Evolutionary conservation across 2,113 vertebrate species (phyloP).

Genomic region (Oceanites oceanicus): DNA sequence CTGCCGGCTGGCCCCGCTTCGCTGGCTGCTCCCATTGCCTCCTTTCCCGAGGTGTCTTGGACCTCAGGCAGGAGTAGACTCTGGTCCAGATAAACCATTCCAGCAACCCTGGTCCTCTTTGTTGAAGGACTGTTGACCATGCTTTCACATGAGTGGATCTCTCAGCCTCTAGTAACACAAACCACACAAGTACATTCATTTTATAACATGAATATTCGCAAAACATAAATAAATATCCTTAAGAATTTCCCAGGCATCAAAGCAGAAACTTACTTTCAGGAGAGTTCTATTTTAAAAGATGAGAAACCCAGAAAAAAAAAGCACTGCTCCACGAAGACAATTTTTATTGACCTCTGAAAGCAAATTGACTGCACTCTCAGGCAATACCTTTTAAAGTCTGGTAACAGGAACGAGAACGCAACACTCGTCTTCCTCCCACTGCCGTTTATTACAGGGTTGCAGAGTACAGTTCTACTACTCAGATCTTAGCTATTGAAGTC

Average conservation of each 20-base stretch:
- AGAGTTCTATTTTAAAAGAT: slow-evolving; percentile 4
- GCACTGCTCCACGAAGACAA: neutral
- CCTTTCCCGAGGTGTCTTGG: neutral
- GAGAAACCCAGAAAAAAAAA: neutral
- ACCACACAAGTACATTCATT: neutral
- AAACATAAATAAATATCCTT: slow-evolving; percentile 16
- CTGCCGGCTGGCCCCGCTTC: neutral
- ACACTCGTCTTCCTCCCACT: neutral
- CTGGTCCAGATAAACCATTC: neutral
- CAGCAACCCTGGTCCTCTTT: neutral
- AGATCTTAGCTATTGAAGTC: slow-evolving; percentile 32
- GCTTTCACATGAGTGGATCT: neutral
- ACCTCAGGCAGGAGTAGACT: neutral
- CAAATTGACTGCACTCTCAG: neutral
- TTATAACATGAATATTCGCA: neutral
- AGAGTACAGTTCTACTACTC: neutral
- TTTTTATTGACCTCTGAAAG: neutral
- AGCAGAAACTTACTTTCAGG: neutral
- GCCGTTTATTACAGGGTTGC: neutral
- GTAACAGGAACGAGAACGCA: neutral
- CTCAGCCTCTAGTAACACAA: neutral
- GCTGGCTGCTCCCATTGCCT: neutral
- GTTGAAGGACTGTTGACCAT: neutral
- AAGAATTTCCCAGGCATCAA: neutral
- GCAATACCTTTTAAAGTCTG: neutral